Base-by-base conservation (phyloP, 1,140 invertebrate genomes). In the Sarcophaga bullata region DNA sequence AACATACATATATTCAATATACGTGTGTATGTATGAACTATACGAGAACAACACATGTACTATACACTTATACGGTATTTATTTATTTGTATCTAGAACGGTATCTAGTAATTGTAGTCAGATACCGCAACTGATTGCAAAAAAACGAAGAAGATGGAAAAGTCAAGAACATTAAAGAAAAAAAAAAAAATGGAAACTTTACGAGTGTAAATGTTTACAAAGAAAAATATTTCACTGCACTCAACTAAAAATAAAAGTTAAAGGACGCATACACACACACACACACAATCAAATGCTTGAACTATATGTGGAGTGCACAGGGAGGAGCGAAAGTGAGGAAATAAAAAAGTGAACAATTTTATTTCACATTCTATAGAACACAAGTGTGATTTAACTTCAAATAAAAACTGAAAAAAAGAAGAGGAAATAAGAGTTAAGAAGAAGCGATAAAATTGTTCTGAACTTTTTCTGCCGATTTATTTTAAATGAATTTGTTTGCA, bases 81-180 rank as follows among this genome's bases (percentile, higher is more conserved):
- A 37, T 37, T 37, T 37, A 37, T 37, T 37, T 37, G 25, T 37
- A 37, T 37, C 25, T 37, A 37, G 25, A 37, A 37, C 25, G 17
- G 62, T 19, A 62, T 17, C 17, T 8, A 68, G 62, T 68, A 68
- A 68, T 68, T 68, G 62, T 68, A 78, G 48, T 52, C 75, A 78
- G 75, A 78, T 78, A 78, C 75, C 75, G 75, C 75, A 78, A 78
- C 75, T 78, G 75, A 78, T 78, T 78, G 75, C 75, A 78, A 78
- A 52, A 25, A 25, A 72, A 25, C 8, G 62, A 72, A 19, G n/a
- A 72, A 72, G 37, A 25, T 72, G 25, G 4, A 37, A 37, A 37
- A 37, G 25, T 37, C 25, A 37, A 37, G 25, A 37, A 37, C 25
- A 37, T 37, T 37, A 37, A 58, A n/a, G 2, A 58, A 13, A 58